Evolutionary conservation across 2,113 vertebrate species (phyloP).

Genomic region (Oreochromis aureus): DNA sequence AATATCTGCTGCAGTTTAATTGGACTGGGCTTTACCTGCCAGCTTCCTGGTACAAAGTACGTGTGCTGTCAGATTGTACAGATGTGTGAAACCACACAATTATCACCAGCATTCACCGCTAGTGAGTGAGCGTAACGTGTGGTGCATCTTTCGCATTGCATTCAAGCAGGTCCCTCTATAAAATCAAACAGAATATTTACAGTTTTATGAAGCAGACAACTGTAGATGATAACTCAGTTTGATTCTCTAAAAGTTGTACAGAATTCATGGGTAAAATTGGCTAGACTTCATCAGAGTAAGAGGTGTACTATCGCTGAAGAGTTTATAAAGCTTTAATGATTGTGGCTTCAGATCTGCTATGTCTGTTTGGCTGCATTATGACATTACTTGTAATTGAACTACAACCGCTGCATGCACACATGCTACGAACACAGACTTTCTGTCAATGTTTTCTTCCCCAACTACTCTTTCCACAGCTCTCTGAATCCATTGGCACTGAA

Average conservation of each 20-base stretch:
- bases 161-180: neutral
- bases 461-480: slow-evolving; percentile 75
- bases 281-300: neutral
- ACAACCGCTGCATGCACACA: slow-evolving; percentile 42
- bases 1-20: neutral
- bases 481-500: slow-evolving; percentile 93
- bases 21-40: neutral
- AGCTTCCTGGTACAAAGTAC: neutral
- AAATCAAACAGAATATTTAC: neutral
- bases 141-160: neutral
- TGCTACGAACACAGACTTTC: slow-evolving; percentile 45
- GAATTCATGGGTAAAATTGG: neutral
- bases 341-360: slow-evolving; percentile 65
- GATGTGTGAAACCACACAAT: neutral
- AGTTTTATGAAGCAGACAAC: neutral
- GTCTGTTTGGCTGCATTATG: slow-evolving; percentile 75
- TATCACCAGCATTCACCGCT: neutral
- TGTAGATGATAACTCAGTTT: neutral
- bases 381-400: slow-evolving; percentile 83
- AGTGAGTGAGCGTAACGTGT: neutral
- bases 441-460: slow-evolving; percentile 45
- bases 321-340: neutral
- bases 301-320: neutral
- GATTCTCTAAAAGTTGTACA: neutral
- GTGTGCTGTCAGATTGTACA: neutral